These are phyloP conservation scores for Heliconius erato DNA, from an alignment of 2,888 invertebrate genomes.

Conservation along the genomic window DNA sequence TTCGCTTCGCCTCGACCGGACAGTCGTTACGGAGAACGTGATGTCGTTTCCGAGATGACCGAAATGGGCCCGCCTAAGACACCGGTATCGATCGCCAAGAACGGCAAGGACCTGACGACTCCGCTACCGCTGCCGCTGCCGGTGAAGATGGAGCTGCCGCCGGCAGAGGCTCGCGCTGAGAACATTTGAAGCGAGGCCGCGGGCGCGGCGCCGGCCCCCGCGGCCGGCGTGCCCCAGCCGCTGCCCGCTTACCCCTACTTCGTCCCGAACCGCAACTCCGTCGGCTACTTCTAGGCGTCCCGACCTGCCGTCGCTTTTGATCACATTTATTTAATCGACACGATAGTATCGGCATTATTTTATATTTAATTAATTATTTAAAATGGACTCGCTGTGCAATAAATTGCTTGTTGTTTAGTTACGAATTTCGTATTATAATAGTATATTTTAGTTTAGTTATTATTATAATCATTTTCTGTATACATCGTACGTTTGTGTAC, in stretches of 20 bases:
- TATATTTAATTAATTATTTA: slow-evolving; percentile 76
- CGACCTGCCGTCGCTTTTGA: slow-evolving; percentile 30
- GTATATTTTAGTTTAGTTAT: slow-evolving; percentile 63
- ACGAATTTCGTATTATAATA: slow-evolving; percentile 75
- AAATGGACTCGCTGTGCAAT: slow-evolving; percentile 84
- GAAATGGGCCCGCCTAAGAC: slow-evolving; percentile 82
- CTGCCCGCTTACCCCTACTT: slow-evolving; percentile 81
- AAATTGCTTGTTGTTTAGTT: slow-evolving; percentile 84
- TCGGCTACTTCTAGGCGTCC: slow-evolving; percentile 74
- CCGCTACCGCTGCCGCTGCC: slow-evolving; percentile 87
- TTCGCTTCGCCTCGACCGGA: slow-evolving; percentile 86
- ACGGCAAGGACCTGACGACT: slow-evolving; percentile 81
- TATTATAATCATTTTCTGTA: slow-evolving; percentile 60
- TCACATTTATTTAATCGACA: slow-evolving; percentile 51
- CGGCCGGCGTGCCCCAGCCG: slow-evolving; percentile 67
- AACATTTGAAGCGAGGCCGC: slow-evolving; percentile 84
- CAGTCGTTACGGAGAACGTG: slow-evolving; percentile 89
- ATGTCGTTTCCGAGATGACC: slow-evolving; percentile 76
- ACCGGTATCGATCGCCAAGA: slow-evolving; percentile 66
- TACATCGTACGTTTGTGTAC: slow-evolving; percentile 60
- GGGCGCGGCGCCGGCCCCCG: slow-evolving; percentile 67
- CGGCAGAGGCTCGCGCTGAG: slow-evolving; percentile 86
- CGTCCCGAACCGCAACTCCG: slow-evolving; percentile 79
- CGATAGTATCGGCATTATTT: slow-evolving; percentile 69
- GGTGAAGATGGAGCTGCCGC: slow-evolving; percentile 89